Evolutionary conservation across 2,113 vertebrate species (phyloP), one percentile per base, ranked within the genome.

Genomic region (Rhinichthys klamathensis): DNA sequence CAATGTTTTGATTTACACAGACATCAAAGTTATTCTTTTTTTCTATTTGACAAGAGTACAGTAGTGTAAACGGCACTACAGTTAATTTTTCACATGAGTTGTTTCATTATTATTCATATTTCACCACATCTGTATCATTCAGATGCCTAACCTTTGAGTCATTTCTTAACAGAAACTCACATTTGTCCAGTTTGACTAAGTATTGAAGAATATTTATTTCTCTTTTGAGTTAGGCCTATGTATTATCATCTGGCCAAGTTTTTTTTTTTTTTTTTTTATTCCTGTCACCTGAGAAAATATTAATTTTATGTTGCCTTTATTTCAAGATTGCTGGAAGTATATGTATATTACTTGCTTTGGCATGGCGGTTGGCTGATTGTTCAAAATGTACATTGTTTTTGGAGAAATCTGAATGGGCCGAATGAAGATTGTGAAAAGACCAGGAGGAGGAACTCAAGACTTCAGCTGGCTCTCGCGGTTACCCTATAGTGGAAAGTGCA

Each of bases 251-350:
- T 92, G 83, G 86, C 90, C 82, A 88, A 91, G 72, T 76, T 86
- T 23, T 56, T 18, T 90, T n/a, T 23, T 56, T 18, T 90, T n/a
- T 0, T 0, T 51, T 54, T 54, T 18, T 54, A 21, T 41, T 56
- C 88, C 83, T 90, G 89, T 92, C 91, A 92, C 90, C 6, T 87
- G 89, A 92, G 91, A 94, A 88, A 88, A 90, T 91, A 88, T 89
- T 76, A 75, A 85, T 91, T 90, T 87, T 93, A 88, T 89, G 91
- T 94, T 94, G 93, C 94, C 93, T 94, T 95, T 84, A 91, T 93
- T 94, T 86, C 79, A 89, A 87, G 89, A 81, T 89, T 89, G 91
- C 92, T 93, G 92, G 92, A 92, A 90, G 82, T 89, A 73, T 90
- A 70, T 87, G 76, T 86, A 67, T 63, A 70, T 77, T 86, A 85